Base-by-base conservation (phyloP, 2,888 invertebrate genomes). In the Drosophila acutilabella region DNA sequence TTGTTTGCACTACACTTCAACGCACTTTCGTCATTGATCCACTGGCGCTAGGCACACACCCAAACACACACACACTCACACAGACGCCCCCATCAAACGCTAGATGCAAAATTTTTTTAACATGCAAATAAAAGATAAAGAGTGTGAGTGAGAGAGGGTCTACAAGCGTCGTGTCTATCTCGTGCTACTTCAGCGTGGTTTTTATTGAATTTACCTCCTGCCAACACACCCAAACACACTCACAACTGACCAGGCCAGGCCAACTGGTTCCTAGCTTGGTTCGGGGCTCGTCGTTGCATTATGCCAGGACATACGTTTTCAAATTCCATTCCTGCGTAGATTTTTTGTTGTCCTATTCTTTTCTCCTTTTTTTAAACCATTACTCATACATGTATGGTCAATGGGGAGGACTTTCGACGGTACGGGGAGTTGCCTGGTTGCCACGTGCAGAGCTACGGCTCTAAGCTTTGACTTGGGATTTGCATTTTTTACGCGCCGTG, bases 391-490 rank as follows among this genome's bases (percentile, higher is more conserved):
- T 78, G 56, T 59, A 56, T 67, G 52, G 36, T 16, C 20, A 47
- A 20, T 40, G 47, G 18, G 4, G 5, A 36, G 52, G 13, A 47
- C 5, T 16, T 20, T 14, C 20, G 8, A 58, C 2, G 30, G 30
- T 30, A 30, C 7, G 30, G 30, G 58, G n/a, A n/a, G 16, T 83
- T 83, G 84, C 79, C 83, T 70, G 84, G 83, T 73, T 83, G 88
- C 83, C 87, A 88, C 88, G 89, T 87, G 75, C 89, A 68, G 75
- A 56, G 77, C 73, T 53, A 68, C 73, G 75, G 73, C 75, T 81
- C 85, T 89, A 90, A 91, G 90, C 90, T 89, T 88, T 90, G 88
- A 90, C 90, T 90, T 78, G 91, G 90, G 90, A 90, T 90, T 90
- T 91, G 88, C 89, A 80, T 82, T 88, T 89, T 88, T 89, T 85